Evolutionary conservation across 2,113 vertebrate genomes (phyloP).

Genomic region (Limnothrissa miodon): DNA sequence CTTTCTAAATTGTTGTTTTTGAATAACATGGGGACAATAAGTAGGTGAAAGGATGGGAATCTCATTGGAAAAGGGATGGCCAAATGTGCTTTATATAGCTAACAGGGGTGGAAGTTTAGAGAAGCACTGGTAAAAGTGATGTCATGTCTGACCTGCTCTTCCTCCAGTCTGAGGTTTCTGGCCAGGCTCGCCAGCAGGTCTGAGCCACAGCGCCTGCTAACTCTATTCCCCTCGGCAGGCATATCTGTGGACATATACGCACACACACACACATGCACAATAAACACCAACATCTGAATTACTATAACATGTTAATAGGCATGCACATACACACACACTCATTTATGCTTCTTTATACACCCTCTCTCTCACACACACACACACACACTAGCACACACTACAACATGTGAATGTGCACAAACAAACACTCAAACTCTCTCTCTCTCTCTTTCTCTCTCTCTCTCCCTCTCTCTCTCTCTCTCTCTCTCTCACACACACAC

Average conservation of each 20-base stretch:
- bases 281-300: neutral
- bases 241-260: slow-evolving; percentile 49
- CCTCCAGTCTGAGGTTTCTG: slow-evolving; percentile 43
- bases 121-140: slow-evolving; percentile 23
- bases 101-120: neutral
- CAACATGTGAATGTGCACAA: neutral
- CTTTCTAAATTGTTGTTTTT: neutral
- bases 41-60: neutral
- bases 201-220: slow-evolving; percentile 62
- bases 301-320: neutral
- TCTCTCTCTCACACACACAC: slow-evolving; percentile 18
- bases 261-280: neutral
- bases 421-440: too few species aligned
- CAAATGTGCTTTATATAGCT: neutral
- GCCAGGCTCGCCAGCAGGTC: slow-evolving; percentile 53
- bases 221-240: slow-evolving; percentile 32
- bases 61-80: neutral
- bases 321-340: neutral
- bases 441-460: too few species aligned
- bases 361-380: neutral
- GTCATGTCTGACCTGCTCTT: slow-evolving; percentile 46
- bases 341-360: too few species aligned
- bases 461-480: too few species aligned
- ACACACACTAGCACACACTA: neutral
- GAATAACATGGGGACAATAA: neutral